A percentile compares a stretch with the other conserved stretches of the same genome.
Evolutionary conservation across 2,888 invertebrate species (phyloP).

Genomic region (Muscina levida): DNA sequence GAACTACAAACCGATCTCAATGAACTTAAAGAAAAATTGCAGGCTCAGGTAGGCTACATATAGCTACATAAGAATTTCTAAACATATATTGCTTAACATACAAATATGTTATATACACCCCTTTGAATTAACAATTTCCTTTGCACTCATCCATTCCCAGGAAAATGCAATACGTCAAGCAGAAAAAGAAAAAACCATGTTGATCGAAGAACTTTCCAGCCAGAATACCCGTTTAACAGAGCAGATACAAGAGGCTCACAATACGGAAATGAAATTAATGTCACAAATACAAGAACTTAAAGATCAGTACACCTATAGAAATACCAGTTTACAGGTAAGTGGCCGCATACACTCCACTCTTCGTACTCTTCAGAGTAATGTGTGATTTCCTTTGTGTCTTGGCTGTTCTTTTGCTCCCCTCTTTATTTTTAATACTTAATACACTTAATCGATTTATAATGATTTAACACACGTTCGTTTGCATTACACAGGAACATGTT

Average conservation of each 20-base stretch:
- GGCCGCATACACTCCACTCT: no score
- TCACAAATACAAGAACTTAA: constrained; percentile 90
- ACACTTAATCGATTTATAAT: neutral
- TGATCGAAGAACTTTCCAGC: constrained; percentile 91
- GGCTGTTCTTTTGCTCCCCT: neutral
- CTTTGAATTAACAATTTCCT: neutral
- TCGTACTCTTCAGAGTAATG: no score
- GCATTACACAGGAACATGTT: constrained; percentile 86
- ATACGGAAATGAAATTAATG: constrained; percentile 88
- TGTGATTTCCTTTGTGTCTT: neutral
- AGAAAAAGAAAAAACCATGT: constrained; percentile 89
- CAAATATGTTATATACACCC: neutral
- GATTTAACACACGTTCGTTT: neutral
- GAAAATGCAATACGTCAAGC: constrained; percentile 78
- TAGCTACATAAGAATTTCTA: neutral
- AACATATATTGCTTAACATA: neutral
- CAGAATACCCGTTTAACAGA: constrained; percentile 93
- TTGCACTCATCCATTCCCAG: constrained; percentile 63
- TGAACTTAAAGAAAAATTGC: constrained; percentile 88
- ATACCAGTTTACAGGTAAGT: constrained; percentile 85
- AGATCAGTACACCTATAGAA: constrained; percentile 91
- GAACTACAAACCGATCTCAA: constrained; percentile 94
- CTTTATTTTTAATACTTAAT: neutral
- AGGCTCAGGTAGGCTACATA: constrained; percentile 84
- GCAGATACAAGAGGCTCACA: constrained; percentile 91